Evolutionary conservation across 2,113 vertebrate species (phyloP).

Genomic region (Mesembrinibis cayennensis): DNA sequence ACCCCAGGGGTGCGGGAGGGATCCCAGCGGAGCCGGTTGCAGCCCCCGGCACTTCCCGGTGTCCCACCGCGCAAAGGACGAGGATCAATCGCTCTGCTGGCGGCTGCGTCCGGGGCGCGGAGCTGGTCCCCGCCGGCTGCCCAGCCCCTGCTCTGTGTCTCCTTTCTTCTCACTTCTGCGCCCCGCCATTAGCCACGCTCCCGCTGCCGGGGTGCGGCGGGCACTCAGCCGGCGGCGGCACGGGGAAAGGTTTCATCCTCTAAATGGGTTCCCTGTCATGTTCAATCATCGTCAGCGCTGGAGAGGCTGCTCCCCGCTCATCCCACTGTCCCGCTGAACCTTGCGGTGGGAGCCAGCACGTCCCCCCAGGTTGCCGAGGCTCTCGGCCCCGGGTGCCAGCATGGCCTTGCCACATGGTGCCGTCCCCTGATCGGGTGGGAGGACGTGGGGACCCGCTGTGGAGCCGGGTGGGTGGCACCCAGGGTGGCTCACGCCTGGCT

Average conservation of each 20-base stretch:
- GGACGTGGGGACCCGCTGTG: background rate
- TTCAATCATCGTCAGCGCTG: slow-evolving; percentile 36
- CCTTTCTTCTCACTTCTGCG: background rate
- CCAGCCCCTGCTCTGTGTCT: background rate
- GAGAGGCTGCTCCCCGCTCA: background rate
- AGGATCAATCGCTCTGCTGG: background rate
- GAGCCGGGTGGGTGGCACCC: background rate
- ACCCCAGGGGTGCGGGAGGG: background rate
- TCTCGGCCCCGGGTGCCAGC: background rate
- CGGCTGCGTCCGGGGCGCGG: background rate
- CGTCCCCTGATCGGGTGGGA: background rate
- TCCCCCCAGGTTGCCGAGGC: accelerated
- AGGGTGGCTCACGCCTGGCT: background rate
- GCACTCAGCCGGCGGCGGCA: slow-evolving; percentile 9
- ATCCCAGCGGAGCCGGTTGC: background rate
- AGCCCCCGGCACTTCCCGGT: background rate
- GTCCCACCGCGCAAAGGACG: background rate
- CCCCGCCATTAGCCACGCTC: background rate
- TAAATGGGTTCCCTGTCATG: slow-evolving; percentile 60
- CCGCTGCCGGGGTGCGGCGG: background rate
- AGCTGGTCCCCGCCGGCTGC: background rate
- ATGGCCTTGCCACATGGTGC: background rate
- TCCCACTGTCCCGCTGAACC: background rate
- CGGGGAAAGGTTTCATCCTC: background rate
- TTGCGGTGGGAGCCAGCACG: accelerated